Base-by-base conservation (phyloP, 2,797 vertebrate genomes). In the Micrastur ruficollis region DNA sequence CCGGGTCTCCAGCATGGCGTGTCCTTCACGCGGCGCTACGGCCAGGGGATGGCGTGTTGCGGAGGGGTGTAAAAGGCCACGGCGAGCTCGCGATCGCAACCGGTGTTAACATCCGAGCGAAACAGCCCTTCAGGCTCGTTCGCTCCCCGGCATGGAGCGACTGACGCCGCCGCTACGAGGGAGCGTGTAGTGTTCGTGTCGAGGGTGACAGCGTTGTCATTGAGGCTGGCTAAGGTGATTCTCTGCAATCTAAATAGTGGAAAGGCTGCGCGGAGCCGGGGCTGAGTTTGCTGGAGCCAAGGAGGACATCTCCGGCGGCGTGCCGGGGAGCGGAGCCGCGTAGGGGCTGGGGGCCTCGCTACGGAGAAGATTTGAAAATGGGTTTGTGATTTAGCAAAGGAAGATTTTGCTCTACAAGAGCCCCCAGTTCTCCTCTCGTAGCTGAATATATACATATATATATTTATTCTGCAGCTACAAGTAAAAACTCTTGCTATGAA, bases 351-450 rank as follows among this genome's bases (percentile, higher is more conserved):
- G 44, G 27, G 38, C 36, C 31, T 16, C 11, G 4, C 27, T 19
- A 13, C 31, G 31, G 7, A 7, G 44, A 59, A 66, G 68, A 79
- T 17, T 36, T 34, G 47, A 23, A 67, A 53, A 46, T 7, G 27
- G 26, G 25, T 6, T 8, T 53, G 17, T 47, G 40, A 9, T 36
- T 19, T 12, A 25, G 21, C 19, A 20, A 42, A 29, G 68, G n/a
- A 5, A 42, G 23, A 12, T 16, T 53, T 49, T 40, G 27, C 31
- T 55, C 23, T 31, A 2, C 8, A 27, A 22, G 13, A 36, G 47
- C 75, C 19, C 15, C 22, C 7, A 16, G 11, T n/a, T 20, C n/a
- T 20, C 65, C n/a, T 8, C 1, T 12, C 1, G 0, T 4, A 20
- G n/a, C 65, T 29, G 9, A 16, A 4, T 36, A 2, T 25, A 3